Evolutionary conservation across 2,888 invertebrate genomes (phyloP), one percentile per base, ranked within the genome.

Genomic region (Eupithecia subfuscata): DNA sequence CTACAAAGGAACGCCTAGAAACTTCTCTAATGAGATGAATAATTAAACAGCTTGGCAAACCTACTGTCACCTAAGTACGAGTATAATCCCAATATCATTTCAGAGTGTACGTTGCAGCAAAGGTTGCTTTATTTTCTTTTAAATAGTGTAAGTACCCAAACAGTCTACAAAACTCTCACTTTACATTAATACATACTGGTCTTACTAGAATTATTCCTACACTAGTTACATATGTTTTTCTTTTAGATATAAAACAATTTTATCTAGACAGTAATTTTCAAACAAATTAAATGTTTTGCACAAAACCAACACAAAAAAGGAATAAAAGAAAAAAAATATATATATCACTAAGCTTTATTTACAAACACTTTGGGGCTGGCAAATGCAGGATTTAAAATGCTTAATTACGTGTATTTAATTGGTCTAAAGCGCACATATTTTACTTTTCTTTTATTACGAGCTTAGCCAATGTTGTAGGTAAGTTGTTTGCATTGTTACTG

Each of bases 11-110:
- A 89, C 88, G 89, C 87, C 86, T 85, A 84, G 86, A 87, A 92
- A 93, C 89, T 92, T 91, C 88, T 88, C 89, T 93, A 93, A 94
- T 93, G 92, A 93, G 92, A 92, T 92, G 92, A 93, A 93, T 93
- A 92, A 93, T 93, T 92, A 91, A 93, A 88, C 90, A 88, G 89
- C 82, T 82, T 82, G 75, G 84, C 86, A 85, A 86, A 86, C 60
- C 43, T 74, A 64, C 45, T 70, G 60, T 16, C 40, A 25, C 45
- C 70, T 67, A n/a, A 16, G 30, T 64, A 73, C 22, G 65, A 70
- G 56, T 52, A 71, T 64, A 75, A 67, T 69, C 69, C 48, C 63
- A 30, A 60, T 40, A 67, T 67, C 34, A 37, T 60, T 60, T 25
- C 25, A 60, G 56, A 56, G 56, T 12, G 22, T 56, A 25, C 25